A percentile compares a stretch with the other conserved stretches of the same genome.
These are phyloP conservation scores for Hypothenemus hampei DNA, from an alignment of 1,140 invertebrate species.

Conservation along the genomic window DNA sequence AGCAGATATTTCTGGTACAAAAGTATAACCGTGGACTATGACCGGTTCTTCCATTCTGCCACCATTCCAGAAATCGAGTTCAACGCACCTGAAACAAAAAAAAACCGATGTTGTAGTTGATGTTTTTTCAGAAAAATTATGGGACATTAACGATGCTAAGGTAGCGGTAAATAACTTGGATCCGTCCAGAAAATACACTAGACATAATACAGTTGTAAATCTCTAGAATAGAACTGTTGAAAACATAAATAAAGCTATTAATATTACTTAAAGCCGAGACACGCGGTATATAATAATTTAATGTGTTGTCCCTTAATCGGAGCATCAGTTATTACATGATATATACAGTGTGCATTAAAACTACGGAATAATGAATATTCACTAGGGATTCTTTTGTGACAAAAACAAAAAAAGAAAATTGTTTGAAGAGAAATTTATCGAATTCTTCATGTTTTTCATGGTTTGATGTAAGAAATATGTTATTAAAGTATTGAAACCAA, in stretches of 20 bases:
- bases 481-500: too few species aligned
- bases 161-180: not conserved
- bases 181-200: constrained; percentile 5
- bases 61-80: constrained; percentile 97
- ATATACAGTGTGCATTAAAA: too few species aligned
- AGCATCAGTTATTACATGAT: too few species aligned
- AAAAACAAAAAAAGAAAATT: too few species aligned
- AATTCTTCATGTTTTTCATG: too few species aligned
- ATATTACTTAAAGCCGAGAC: constrained; percentile 4
- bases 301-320: not conserved
- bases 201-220: constrained; percentile 11
- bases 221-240: constrained; percentile 1
- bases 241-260: constrained; percentile 13
- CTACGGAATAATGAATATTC: too few species aligned
- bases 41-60: constrained; percentile 90
- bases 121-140: constrained; percentile 3
- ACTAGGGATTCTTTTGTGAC: too few species aligned
- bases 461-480: too few species aligned
- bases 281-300: constrained; percentile 5
- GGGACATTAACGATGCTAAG: too few species aligned
- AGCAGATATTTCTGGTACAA: constrained; percentile 92
- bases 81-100: constrained; percentile 72
- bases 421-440: too few species aligned
- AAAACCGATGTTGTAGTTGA: too few species aligned
- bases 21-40: constrained; percentile 96